phyloP scores from a whole-genome alignment of 2,113 vertebrate genomes.

The Enhydra lutris region DNA sequence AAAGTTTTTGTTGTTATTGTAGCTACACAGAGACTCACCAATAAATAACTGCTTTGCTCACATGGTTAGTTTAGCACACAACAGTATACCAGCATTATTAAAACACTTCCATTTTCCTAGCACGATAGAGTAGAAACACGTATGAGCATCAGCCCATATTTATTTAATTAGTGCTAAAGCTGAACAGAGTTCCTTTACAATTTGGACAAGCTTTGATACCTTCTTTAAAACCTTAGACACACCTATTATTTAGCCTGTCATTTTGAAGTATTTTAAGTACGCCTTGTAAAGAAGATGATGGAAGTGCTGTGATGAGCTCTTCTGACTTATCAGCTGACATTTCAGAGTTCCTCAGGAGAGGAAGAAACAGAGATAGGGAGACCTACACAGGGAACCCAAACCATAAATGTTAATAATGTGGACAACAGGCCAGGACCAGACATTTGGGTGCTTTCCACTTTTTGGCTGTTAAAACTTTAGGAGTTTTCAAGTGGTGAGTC shows the following conservation, averaged over 20 bases:
- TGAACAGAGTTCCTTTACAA: slow-evolving; percentile 33
- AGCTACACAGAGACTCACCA: slow-evolving; percentile 24
- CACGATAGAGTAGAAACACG: not conserved
- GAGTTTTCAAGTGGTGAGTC: not conserved
- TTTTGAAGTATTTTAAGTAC: slow-evolving; percentile 36
- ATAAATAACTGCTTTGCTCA: slow-evolving; percentile 33
- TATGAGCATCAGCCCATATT: not conserved
- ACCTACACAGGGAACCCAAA: not conserved
- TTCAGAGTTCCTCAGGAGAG: not conserved
- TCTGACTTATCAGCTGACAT: not conserved
- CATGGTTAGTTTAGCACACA: slow-evolving; percentile 9
- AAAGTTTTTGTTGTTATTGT: not conserved
- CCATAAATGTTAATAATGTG: not conserved
- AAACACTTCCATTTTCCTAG: not conserved
- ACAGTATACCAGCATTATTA: slow-evolving; percentile 7
- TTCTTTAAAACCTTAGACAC: slow-evolving; percentile 21
- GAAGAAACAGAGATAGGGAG: not conserved
- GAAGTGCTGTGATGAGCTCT: not conserved
- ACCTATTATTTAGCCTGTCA: not conserved
- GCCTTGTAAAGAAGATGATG: not conserved
- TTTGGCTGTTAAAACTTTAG: not conserved
- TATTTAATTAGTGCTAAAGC: not conserved
- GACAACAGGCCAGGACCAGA: not conserved
- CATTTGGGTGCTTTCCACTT: too few relatives aligned
- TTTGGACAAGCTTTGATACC: not conserved